Evolutionary conservation across 2,113 vertebrate species (phyloP).

Genomic region (Arizona elegans): DNA sequence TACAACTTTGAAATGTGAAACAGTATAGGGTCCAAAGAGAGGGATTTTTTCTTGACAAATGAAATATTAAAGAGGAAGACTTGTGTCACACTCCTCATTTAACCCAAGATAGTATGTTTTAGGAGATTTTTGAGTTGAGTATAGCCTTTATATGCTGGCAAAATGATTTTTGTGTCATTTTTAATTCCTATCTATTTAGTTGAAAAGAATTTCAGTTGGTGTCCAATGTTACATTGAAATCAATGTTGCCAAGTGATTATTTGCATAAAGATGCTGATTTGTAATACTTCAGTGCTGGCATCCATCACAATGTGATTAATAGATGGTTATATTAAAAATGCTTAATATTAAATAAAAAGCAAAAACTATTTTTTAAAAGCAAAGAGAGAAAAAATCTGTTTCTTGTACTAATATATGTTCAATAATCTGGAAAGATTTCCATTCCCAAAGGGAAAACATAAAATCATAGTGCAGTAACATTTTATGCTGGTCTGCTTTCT

Average conservation of each 20-base stretch:
- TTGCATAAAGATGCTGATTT: constrained; percentile 42
- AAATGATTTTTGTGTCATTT: background rate
- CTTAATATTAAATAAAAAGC: constrained; percentile 41
- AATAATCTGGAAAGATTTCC: constrained; percentile 41
- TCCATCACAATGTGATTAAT: constrained; percentile 7
- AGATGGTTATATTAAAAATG: constrained; percentile 36
- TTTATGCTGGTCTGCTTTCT: constrained; percentile 66
- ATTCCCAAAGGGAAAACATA: constrained; percentile 37
- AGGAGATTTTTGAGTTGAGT: constrained; percentile 20
- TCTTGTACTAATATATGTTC: constrained; percentile 34
- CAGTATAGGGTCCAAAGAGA: background rate
- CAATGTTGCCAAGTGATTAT: constrained; percentile 40
- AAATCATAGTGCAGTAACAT: constrained; percentile 52
- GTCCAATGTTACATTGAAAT: constrained; percentile 24
- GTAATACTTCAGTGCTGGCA: constrained; percentile 22
- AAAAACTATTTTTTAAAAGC: constrained; percentile 38
- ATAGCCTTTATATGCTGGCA: constrained; percentile 18
- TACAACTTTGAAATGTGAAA: background rate
- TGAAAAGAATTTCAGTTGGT: constrained; percentile 7
- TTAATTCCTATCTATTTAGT: background rate
- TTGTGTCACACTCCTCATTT: background rate
- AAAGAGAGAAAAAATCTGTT: constrained; percentile 33
- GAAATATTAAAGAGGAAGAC: background rate
- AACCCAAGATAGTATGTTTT: background rate
- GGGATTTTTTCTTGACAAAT: background rate